A percentile compares a stretch with the other conserved stretches of the same genome.
phyloP scores from a whole-genome alignment of 2,888 invertebrate species.

The Acleris laterana region DNA sequence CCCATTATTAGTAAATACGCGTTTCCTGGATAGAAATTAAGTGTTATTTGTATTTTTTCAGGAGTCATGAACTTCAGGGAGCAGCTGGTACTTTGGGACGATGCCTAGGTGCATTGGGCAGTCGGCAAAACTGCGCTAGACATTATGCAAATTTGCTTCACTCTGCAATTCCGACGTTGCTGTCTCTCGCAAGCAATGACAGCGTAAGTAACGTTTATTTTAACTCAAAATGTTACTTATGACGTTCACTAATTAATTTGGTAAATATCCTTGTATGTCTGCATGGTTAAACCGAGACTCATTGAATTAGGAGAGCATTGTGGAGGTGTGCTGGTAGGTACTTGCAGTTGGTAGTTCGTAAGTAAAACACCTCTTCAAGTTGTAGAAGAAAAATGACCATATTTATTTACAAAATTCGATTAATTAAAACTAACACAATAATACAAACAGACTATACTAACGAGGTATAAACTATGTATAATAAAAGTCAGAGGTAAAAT shows the following conservation, averaged over 20 bases:
- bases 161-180: constrained; percentile 69
- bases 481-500: too few relatives aligned
- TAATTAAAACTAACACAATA: too few relatives aligned
- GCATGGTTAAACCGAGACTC: neutral
- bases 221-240: constrained; percentile 9
- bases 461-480: too few relatives aligned
- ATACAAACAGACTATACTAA: too few relatives aligned
- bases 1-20: constrained; percentile 38
- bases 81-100: constrained; percentile 76
- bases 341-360: too few relatives aligned
- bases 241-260: neutral
- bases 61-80: constrained; percentile 74
- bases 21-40: constrained; percentile 31
- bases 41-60: constrained; percentile 42
- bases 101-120: constrained; percentile 74
- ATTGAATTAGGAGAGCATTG: too few relatives aligned
- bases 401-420: too few relatives aligned
- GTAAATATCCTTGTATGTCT: neutral
- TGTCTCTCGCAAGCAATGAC: constrained; percentile 75
- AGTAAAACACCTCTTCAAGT: too few relatives aligned
- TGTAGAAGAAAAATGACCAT: too few relatives aligned
- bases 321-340: too few relatives aligned
- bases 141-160: constrained; percentile 76
- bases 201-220: constrained; percentile 64
- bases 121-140: constrained; percentile 69